phyloP scores from a whole-genome alignment of 2,888 invertebrate species.

The Listrodromus nycthemerus region DNA sequence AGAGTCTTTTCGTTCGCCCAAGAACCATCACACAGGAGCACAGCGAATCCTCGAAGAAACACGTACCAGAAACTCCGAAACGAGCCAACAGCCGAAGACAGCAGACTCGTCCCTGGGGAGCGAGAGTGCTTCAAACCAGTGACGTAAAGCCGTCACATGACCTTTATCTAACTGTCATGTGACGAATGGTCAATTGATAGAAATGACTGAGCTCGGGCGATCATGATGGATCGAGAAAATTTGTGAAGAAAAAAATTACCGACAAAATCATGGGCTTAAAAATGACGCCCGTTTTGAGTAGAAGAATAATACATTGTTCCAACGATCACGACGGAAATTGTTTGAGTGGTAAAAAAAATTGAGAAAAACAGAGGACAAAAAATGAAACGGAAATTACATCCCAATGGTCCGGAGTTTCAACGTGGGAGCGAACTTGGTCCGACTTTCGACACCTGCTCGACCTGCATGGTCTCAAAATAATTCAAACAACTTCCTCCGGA shows the following conservation, averaged over 20 bases:
- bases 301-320: too few species aligned
- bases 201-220: too few species aligned
- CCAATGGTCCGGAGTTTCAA: background rate
- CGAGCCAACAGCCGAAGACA: background rate
- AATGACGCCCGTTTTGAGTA: too few species aligned
- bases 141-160: too few species aligned
- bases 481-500: conserved; percentile 42
- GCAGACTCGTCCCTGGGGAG: conserved; percentile 12
- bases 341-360: background rate
- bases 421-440: conserved; percentile 26
- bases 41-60: background rate
- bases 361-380: conserved; percentile 5
- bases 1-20: conserved; percentile 5
- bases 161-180: too few species aligned
- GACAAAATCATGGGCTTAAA: too few species aligned
- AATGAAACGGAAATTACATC: conserved; percentile 24
- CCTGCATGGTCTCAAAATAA: conserved; percentile 30
- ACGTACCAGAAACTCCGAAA: conserved; percentile 1
- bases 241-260: too few species aligned
- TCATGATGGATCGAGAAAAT: too few species aligned
- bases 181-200: too few species aligned
- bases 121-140: background rate
- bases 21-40: background rate
- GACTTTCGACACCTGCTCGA: conserved; percentile 46
- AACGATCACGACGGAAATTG: background rate